Evolutionary conservation across 2,888 invertebrate genomes (phyloP), one percentile per base, ranked within the genome.

Genomic region (Parnassius glacialis): DNA sequence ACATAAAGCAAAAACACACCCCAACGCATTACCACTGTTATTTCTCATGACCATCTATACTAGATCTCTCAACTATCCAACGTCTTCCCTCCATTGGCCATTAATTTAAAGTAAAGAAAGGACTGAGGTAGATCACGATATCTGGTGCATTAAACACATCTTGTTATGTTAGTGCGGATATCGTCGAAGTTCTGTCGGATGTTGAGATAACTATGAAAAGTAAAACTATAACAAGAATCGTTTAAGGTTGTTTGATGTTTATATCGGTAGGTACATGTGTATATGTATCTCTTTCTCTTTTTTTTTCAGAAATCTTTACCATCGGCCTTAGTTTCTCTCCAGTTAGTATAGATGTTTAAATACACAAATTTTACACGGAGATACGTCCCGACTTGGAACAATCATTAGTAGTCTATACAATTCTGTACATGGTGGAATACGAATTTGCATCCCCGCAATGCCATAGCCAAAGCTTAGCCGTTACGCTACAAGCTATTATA

Each of bases 1-100:
- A 83, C 90, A 91, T 91, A 91, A 91, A 92, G 84, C 88, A 91
- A 92, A 91, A 92, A 91, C 90, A 91, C 88, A 86, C 88, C 87
- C 88, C 79, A 79, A 81, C 80, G 84, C 83, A 85, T 84, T 83
- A 84, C 87, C 83, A 79, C 83, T 80, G 80, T 76, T 80, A 81
- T 76, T 76, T 74, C 79, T 73, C 76, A 74, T 75, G 66, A 73
- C 88, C 86, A 87, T 64, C 65, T 52, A 75, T 77, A 64, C 68
- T 67, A 70, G 87, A 83, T 64, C 85, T 70, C 52, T 64, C 58
- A 11, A 70, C 65, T 65, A 48, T 64, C 71, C 64, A 65, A 69
- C 65, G 69, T 50, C 65, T 61, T 63, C 61, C 61, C 54, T 47
- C 51, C 52, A 61, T 55, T 59, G 48, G 52, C 52, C 62, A 52